These are phyloP conservation scores for Cirrhinus mrigala DNA, from an alignment of 2,797 vertebrate species.

Conservation along the genomic window DNA sequence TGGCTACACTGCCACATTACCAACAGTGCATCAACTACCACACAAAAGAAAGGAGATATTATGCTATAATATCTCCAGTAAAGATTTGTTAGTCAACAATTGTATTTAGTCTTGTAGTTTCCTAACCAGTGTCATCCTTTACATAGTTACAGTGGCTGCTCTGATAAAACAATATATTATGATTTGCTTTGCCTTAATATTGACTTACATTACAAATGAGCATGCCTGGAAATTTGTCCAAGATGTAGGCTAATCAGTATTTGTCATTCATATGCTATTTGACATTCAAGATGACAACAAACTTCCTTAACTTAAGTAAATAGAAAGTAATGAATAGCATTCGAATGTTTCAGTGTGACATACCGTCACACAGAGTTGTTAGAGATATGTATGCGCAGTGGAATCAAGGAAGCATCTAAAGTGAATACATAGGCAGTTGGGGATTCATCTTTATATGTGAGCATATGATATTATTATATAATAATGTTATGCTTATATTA, in stretches of 20 bases:
- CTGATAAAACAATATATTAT: neutral
- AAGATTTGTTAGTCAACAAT: conserved; percentile 4
- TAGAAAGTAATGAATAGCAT: neutral
- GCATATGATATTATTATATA: too few species aligned
- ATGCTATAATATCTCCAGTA: neutral
- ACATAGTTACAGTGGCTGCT: neutral
- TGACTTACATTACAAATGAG: neutral
- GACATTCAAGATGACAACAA: neutral
- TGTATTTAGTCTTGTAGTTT: neutral
- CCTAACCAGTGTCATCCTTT: neutral
- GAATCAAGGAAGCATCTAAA: too few species aligned
- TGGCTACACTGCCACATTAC: conserved; percentile 12
- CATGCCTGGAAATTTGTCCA: neutral
- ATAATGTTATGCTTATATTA: too few species aligned
- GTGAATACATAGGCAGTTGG: too few species aligned
- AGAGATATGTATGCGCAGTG: too few species aligned
- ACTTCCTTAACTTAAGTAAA: neutral
- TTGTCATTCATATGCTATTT: neutral
- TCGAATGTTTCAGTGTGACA: too few species aligned
- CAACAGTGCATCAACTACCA: conserved; percentile 7
- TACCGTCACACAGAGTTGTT: too few species aligned
- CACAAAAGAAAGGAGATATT: neutral
- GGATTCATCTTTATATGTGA: too few species aligned
- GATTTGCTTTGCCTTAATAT: neutral
- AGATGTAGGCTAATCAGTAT: neutral